Percentiles rank a stretch among this genome's conserved stretches.
Evolutionary conservation across 1,140 invertebrate genomes (phyloP).

Genomic region (Periplaneta americana): DNA sequence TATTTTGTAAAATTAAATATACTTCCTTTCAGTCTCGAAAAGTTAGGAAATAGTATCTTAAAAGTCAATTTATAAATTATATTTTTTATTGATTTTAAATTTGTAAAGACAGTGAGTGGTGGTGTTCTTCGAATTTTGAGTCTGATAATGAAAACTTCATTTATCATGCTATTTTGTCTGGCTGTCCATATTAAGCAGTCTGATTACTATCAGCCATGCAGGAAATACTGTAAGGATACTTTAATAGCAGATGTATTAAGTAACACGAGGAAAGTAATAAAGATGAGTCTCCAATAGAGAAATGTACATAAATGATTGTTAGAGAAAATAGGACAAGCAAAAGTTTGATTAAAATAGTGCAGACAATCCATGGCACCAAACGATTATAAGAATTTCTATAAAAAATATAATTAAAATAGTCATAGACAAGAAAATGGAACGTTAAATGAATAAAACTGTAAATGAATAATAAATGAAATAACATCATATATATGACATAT

Average conservation of each 20-base stretch:
- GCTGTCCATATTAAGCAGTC: no score
- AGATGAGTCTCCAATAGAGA: neutral
- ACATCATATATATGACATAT: neutral
- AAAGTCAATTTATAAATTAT: no score
- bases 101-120: no score
- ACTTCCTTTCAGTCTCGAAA: no score
- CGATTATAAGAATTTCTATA: neutral
- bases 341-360: neutral
- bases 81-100: no score
- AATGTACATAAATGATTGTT: neutral
- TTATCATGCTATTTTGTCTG: no score
- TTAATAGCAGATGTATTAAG: neutral
- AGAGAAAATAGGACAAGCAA: neutral
- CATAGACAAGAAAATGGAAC: neutral
- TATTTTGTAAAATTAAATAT: no score
- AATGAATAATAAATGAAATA: neutral
- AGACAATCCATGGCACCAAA: neutral
- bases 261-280: neutral
- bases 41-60: no score
- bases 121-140: no score
- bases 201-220: no score
- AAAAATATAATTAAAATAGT: neutral
- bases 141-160: no score
- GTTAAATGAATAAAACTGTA: neutral
- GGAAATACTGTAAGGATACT: neutral